Percentiles rank a stretch among this genome's conserved stretches.
Conservation (phyloP, 2,797 vertebrate species). For the Prunella strophiata region DNA sequence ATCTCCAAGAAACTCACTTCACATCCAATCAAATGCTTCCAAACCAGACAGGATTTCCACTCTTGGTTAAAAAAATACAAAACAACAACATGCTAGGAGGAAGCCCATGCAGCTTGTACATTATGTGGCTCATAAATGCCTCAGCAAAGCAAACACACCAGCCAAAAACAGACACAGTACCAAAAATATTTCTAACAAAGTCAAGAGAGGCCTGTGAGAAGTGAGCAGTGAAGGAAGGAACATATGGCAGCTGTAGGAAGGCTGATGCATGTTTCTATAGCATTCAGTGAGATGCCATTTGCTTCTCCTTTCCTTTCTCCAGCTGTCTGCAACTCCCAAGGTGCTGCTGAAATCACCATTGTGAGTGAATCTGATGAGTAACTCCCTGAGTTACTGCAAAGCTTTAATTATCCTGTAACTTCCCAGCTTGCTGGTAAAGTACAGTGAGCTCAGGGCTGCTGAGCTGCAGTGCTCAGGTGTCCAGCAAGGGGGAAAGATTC, state of each 20-base stretch:
- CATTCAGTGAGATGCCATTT: background rate
- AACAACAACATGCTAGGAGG: background rate
- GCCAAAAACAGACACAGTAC: background rate
- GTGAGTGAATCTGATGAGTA: background rate
- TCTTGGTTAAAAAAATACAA: background rate
- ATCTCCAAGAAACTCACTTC: background rate
- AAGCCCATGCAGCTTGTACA: background rate
- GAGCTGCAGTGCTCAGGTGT: background rate
- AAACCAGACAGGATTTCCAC: background rate
- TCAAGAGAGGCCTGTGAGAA: background rate
- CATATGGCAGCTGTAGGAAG: conserved; percentile 30
- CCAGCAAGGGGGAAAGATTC: background rate
- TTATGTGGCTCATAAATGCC: background rate
- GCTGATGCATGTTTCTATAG: background rate
- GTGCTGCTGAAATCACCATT: background rate
- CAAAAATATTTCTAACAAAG: background rate
- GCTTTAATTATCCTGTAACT: background rate
- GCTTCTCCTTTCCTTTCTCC: background rate
- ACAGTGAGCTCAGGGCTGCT: background rate
- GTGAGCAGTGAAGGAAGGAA: background rate
- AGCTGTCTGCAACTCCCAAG: background rate
- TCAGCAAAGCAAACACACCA: background rate
- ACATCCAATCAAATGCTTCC: background rate
- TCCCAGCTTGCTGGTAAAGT: background rate
- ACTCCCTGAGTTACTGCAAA: background rate